Conservation (phyloP, 2,113 vertebrate genomes). For the Colinus virginianus region DNA sequence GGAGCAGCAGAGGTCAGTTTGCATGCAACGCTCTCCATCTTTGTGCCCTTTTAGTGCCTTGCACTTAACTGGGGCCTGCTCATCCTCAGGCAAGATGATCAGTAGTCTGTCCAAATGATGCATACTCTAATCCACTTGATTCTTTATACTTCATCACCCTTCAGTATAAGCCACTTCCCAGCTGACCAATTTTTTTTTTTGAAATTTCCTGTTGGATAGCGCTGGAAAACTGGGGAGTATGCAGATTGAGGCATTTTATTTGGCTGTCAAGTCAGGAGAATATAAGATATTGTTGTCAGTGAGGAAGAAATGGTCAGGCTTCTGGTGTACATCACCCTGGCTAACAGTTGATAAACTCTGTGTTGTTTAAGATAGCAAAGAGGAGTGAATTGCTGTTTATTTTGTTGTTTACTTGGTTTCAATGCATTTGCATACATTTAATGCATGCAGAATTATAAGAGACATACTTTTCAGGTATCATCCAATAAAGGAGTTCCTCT, state of each 20-base stretch:
- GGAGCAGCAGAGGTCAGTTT: rapidly evolving
- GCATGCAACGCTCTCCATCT: background rate
- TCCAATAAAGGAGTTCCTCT: background rate
- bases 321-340: background rate
- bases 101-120: background rate
- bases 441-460: background rate
- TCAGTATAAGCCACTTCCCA: background rate
- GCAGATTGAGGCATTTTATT: background rate
- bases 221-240: background rate
- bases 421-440: background rate
- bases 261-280: background rate
- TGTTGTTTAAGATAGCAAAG: background rate
- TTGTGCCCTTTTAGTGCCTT: background rate
- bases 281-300: background rate
- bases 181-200: background rate
- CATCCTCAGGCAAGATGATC: background rate
- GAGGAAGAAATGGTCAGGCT: background rate
- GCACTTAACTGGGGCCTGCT: background rate
- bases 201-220: background rate
- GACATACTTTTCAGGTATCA: background rate
- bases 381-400: background rate
- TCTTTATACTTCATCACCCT: background rate
- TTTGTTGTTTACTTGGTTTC: background rate
- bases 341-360: background rate
- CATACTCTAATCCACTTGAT: background rate